These are phyloP conservation scores for Ptyas mucosa DNA, from an alignment of 2,113 vertebrate genomes.

Conservation along the genomic window DNA sequence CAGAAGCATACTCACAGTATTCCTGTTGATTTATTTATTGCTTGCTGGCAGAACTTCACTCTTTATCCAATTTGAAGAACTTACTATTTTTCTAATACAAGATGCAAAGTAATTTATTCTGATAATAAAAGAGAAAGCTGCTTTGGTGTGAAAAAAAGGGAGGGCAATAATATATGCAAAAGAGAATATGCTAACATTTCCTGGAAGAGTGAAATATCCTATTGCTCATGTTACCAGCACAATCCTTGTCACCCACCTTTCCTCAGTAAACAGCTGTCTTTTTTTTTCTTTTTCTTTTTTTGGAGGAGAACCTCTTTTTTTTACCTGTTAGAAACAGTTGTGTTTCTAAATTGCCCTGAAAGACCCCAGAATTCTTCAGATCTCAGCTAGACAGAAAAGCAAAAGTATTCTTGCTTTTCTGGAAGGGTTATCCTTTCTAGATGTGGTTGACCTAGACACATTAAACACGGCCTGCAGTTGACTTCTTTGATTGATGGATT, in stretches of 20 bases:
- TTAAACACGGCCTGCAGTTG: not conserved
- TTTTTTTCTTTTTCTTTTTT: not conserved
- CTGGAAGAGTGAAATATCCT: not conserved
- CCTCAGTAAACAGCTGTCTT: not conserved
- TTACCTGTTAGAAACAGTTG: not conserved
- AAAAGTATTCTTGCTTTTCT: not conserved
- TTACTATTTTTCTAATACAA: not conserved
- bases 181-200: not conserved
- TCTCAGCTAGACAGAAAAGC: not conserved
- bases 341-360: not conserved
- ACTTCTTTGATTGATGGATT: not conserved
- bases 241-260: not conserved
- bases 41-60: not conserved
- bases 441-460: not conserved
- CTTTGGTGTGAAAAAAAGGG: not conserved
- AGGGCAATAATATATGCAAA: not conserved
- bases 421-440: not conserved
- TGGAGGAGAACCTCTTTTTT: not conserved
- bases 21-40: slow-evolving; percentile 3
- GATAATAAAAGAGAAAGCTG: not conserved
- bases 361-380: not conserved
- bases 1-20: not conserved
- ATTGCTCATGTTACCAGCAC: not conserved
- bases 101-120: not conserved
- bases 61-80: not conserved